These are phyloP conservation scores for Polymixis lichenea DNA, from an alignment of 2,888 invertebrate genomes.

Conservation along the genomic window DNA sequence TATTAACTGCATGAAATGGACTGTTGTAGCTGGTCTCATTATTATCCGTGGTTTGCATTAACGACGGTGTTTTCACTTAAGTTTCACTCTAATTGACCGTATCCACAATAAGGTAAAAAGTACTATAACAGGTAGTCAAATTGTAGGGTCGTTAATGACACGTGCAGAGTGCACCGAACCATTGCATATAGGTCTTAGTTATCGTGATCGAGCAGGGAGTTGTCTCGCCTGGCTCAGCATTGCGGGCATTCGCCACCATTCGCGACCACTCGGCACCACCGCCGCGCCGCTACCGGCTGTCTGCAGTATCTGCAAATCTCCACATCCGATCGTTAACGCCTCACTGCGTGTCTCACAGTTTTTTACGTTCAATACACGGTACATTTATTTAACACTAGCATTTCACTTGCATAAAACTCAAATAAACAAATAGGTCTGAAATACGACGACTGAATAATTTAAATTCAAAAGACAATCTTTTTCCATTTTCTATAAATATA, in stretches of 20 bases:
- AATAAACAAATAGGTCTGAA: slow-evolving; percentile 66
- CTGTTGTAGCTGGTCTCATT: slow-evolving; percentile 14
- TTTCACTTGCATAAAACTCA: slow-evolving; percentile 73
- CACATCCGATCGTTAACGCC: slow-evolving; percentile 76
- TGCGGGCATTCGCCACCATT: slow-evolving; percentile 78
- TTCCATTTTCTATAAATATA: slow-evolving; percentile 39
- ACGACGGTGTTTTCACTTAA: slow-evolving; percentile 33
- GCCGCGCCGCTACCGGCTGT: slow-evolving; percentile 24
- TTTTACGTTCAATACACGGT: slow-evolving; percentile 70
- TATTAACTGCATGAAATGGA: not conserved
- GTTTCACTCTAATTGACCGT: slow-evolving; percentile 40
- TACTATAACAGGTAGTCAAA: slow-evolving; percentile 27
- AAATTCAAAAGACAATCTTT: slow-evolving; percentile 63
- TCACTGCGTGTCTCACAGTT: slow-evolving; percentile 77
- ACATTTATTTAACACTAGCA: slow-evolving; percentile 57
- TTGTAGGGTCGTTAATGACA: slow-evolving; percentile 52
- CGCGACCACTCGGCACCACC: slow-evolving; percentile 58
- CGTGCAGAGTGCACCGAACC: slow-evolving; percentile 46
- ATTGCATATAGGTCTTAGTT: slow-evolving; percentile 46
- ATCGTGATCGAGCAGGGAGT: slow-evolving; percentile 52
- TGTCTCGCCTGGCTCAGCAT: slow-evolving; percentile 84
- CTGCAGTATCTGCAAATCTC: slow-evolving; percentile 57
- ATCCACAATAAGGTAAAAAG: slow-evolving; percentile 34
- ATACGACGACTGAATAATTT: slow-evolving; percentile 71
- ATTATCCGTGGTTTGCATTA: slow-evolving; percentile 11